A percentile compares a stretch with the other conserved stretches of the same genome.
Evolutionary conservation across 2,797 vertebrate species (phyloP).

Genomic region (Alcedo atthis): DNA sequence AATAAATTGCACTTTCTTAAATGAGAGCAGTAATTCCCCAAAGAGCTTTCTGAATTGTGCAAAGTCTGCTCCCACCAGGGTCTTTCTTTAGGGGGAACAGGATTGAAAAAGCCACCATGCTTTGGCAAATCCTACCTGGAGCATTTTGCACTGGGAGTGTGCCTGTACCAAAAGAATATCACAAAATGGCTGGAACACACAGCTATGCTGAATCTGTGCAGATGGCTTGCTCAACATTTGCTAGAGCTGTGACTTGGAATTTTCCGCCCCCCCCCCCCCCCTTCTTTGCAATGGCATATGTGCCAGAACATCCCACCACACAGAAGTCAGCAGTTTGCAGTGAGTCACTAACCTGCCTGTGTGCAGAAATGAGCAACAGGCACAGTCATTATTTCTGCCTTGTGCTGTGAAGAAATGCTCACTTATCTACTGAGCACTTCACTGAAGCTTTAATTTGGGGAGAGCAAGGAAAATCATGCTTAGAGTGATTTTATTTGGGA

Average conservation of each 20-base stretch:
- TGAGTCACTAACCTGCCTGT: slow-evolving; percentile 45
- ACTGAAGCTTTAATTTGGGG: not conserved
- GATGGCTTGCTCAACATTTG: slow-evolving; percentile 24
- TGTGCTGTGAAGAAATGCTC: slow-evolving; percentile 36
- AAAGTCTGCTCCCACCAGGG: not conserved
- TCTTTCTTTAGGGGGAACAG: not conserved
- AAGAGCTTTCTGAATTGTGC: not conserved
- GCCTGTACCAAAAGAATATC: not conserved
- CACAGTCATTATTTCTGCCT: slow-evolving; percentile 51
- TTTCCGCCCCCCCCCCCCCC: too few relatives aligned
- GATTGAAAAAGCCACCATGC: not conserved
- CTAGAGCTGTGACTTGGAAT: not conserved
- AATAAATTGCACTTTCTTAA: not conserved
- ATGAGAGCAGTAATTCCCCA: not conserved
- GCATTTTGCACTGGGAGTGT: not conserved
- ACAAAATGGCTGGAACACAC: slow-evolving; percentile 21
- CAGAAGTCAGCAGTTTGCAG: slow-evolving; percentile 47
- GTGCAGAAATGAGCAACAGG: slow-evolving; percentile 58
- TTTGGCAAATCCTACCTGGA: not conserved
- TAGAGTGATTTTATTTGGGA: not conserved
- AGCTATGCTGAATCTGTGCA: not conserved
- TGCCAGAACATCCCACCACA: slow-evolving; percentile 43
- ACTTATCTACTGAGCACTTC: not conserved
- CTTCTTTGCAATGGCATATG: slow-evolving; percentile 1
- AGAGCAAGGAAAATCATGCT: not conserved